phyloP scores from a whole-genome alignment of 2,888 invertebrate genomes.

The Epinotia demarniana region DNA sequence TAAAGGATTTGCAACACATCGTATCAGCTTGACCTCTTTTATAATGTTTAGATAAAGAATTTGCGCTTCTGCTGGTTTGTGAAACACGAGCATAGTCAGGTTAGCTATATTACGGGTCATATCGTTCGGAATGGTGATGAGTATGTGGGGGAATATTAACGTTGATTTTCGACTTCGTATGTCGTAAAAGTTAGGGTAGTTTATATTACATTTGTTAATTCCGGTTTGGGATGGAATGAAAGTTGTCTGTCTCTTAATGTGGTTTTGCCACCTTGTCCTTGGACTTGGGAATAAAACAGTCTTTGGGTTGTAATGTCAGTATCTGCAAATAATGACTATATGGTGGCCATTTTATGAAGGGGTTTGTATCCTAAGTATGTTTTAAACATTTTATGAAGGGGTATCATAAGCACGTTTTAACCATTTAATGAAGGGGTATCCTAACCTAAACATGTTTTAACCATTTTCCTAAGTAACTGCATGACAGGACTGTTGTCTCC shows the following conservation, averaged over 20 bases:
- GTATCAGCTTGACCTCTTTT: conserved; percentile 52
- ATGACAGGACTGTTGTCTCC: no score
- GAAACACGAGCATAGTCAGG: conserved; percentile 36
- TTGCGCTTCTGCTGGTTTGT: conserved; percentile 47
- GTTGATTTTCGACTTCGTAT: neutral
- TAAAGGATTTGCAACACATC: conserved; percentile 34
- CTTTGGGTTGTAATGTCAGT: neutral
- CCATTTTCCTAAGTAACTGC: no score
- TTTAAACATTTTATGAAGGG: no score
- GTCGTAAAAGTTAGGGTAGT: conserved; percentile 5
- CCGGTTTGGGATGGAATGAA: conserved; percentile 12
- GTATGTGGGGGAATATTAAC: neutral
- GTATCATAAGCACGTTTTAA: no score
- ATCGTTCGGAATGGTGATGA: neutral
- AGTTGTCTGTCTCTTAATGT: neutral
- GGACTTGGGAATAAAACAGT: neutral
- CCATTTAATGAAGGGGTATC: no score
- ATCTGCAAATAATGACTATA: neutral
- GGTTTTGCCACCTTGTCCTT: neutral
- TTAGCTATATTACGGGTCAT: neutral
- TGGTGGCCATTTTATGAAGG: no score
- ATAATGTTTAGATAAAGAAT: conserved; percentile 50
- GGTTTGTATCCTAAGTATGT: no score
- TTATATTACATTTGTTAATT: neutral
- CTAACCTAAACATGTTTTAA: no score